Evolutionary conservation across 2,888 invertebrate species (phyloP).

Genomic region (Psylliodes chrysocephalus): DNA sequence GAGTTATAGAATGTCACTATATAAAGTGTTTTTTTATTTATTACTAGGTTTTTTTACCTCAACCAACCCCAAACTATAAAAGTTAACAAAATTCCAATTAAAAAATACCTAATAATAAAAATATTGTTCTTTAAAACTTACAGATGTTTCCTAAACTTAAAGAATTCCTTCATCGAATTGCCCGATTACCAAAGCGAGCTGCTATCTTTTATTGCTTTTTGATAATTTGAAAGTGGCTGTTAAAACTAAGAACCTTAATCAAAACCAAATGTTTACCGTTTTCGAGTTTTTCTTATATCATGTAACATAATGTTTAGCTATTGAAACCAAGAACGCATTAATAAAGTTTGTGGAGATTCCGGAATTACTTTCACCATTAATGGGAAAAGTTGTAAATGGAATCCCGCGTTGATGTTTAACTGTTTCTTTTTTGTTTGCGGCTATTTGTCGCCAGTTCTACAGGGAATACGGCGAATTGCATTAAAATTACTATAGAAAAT

Average conservation of each 20-base stretch:
- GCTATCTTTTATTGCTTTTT: background rate
- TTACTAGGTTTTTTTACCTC: too few species aligned
- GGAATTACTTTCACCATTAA: slow-evolving; percentile 27
- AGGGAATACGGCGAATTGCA: background rate
- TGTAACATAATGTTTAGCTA: slow-evolving; percentile 16
- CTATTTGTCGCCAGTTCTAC: slow-evolving; percentile 21
- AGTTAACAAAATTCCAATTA: too few species aligned
- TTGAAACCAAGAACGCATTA: slow-evolving; percentile 16
- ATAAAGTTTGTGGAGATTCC: slow-evolving; percentile 25
- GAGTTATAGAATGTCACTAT: too few species aligned
- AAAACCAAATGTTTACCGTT: background rate
- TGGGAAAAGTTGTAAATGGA: slow-evolving; percentile 36
- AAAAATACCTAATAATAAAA: too few species aligned
- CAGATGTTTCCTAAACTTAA: too few species aligned
- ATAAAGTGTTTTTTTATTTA: too few species aligned
- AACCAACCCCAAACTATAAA: too few species aligned
- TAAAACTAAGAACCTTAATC: slow-evolving; percentile 1
- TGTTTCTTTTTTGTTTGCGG: slow-evolving; percentile 20
- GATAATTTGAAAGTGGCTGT: slow-evolving; percentile 6
- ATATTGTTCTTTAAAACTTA: too few species aligned
- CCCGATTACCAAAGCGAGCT: background rate
- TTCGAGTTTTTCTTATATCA: slow-evolving; percentile 14
- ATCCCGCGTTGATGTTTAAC: slow-evolving; percentile 13
- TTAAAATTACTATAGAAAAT: background rate
- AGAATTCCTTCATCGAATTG: background rate